Evolutionary conservation across 2,797 vertebrate genomes (phyloP), one percentile per base, ranked within the genome.

Genomic region (Bradypus variegatus): DNA sequence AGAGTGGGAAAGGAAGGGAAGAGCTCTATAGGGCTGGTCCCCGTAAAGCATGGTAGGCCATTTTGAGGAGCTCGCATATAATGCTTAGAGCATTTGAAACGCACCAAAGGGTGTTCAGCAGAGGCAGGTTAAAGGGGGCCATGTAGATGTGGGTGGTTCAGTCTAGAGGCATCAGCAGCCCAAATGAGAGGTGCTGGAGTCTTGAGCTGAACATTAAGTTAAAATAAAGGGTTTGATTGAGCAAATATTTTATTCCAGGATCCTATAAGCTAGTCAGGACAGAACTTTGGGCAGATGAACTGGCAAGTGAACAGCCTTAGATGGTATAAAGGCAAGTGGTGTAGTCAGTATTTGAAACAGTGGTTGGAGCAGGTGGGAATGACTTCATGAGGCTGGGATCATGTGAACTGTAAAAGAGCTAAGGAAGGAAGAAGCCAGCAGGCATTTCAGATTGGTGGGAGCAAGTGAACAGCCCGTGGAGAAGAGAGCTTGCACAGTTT

Each of bases 281-380:
- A 60, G 36, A 60, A 62, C 3, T 3, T 8, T 2, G 8, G 60
- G 53, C 8, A 38, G 21, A 77, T 8, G 9, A 64, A 62, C 10
- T 27, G 25, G 36, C 15, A 36, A 14, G 13, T 48, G n/a, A 79
- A 2, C 72, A 29, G 8, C 6, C 1, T 12, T 33, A 14, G 25
- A 21, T 1, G 10, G 36, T 13, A 23, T 2, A 16, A 36, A 0
- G 0, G 1, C 3, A 9, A 31, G 45, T 36, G 38, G 31, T 6
- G 3, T 10, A 15, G 41, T 4, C 36, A 77, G 12, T 3, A 0
- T n/a, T 53, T 87, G 60, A 36, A 85, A 55, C 2, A 29, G 45
- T 55, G 13, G 5, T 38, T 38, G 70, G 70, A 53, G n/a, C 7
- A 18, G 29, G 25, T 14, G 1, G 0, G 25, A 65, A 33, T 16